Evolutionary conservation across 2,113 vertebrate genomes (phyloP), one percentile per base, ranked within the genome.

Genomic region (Leptobrachium ailaonicum): DNA sequence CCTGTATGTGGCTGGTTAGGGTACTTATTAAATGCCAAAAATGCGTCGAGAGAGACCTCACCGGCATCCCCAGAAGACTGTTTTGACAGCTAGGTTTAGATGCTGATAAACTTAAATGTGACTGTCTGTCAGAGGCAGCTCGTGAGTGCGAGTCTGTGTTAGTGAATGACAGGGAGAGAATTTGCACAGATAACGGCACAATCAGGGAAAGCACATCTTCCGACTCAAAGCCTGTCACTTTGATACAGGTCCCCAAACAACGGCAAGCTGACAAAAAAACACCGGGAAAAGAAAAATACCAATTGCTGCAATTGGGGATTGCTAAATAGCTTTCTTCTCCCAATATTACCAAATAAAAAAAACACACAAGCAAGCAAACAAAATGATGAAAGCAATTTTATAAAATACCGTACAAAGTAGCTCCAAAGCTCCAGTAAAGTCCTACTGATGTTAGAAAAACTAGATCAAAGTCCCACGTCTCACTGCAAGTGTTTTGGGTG

Each of bases 11-110:
- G 47, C 47, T 50, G 47, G 47, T 50, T 50, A 50, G 4, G 4
- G 8, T 50, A 50, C 4, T 5, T 50, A 50, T 50, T 50, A 8
- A 8, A 50, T 5, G 47, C 41, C 58, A 41, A 40, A 4, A 40
- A 41, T 41, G 32, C 44, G 40, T 2, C 0, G 43, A 47, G 32
- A 60, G 12, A 13, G 32, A 8, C 14, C 50, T 43, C 14, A 56
- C 3, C 41, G 6, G 10, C 41, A 47, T 11, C 42, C 68, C 66
- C 67, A 41, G 56, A n/a, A 7, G 9, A 32, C 45, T 78, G 76
- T 70, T 78, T 47, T 78, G 76, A 78, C 76, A 78, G 67, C 32
- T 50, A 62, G 76, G 76, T 66, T 71, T 78, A 78, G 69, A 45
- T 45, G 54, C 76, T 71, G 76, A 70, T 70, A 70, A 63, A 63